phyloP scores from a whole-genome alignment of 37 sponge, comb jelly and placozoan genomes.

The Theonella swinhoei region DNA sequence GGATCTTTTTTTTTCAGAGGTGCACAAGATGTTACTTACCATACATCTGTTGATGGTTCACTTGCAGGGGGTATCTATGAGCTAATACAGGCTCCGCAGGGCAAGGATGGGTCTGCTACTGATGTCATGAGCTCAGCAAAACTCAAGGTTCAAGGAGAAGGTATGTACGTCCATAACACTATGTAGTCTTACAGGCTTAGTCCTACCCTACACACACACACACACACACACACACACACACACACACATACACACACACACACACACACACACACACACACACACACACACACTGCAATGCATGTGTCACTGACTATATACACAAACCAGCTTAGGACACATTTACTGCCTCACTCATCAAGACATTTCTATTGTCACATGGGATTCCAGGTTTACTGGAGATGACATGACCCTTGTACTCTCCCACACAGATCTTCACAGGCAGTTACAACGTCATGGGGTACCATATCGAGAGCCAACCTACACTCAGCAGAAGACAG shows the following conservation, averaged over 20 bases:
- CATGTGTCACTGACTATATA: too few species aligned
- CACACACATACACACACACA: too few species aligned
- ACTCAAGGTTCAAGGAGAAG: conserved; percentile 42
- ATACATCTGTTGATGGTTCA: background rate
- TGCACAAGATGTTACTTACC: background rate
- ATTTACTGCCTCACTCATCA: background rate
- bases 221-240: too few species aligned
- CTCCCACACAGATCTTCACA: conserved; percentile 50
- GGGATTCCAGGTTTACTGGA: too few species aligned
- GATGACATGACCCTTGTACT: background rate
- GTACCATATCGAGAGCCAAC: conserved; percentile 32
- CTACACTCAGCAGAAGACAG: conserved; percentile 66
- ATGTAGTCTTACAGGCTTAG: too few species aligned
- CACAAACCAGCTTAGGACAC: too few species aligned
- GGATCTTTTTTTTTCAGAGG: background rate
- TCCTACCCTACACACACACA: too few species aligned
- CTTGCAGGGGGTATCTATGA: conserved; percentile 83
- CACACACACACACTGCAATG: too few species aligned
- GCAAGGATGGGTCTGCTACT: conserved; percentile 81
- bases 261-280: too few species aligned
- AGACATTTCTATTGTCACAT: background rate
- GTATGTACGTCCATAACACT: conserved; percentile 20
- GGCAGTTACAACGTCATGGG: conserved; percentile 37
- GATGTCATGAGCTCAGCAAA: conserved; percentile 83
- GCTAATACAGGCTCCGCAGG: conserved; percentile 80